Evolutionary conservation across 53 echinoderm and acorn worm species (phyloP).

Genomic region (Holothuria leucospilota): DNA sequence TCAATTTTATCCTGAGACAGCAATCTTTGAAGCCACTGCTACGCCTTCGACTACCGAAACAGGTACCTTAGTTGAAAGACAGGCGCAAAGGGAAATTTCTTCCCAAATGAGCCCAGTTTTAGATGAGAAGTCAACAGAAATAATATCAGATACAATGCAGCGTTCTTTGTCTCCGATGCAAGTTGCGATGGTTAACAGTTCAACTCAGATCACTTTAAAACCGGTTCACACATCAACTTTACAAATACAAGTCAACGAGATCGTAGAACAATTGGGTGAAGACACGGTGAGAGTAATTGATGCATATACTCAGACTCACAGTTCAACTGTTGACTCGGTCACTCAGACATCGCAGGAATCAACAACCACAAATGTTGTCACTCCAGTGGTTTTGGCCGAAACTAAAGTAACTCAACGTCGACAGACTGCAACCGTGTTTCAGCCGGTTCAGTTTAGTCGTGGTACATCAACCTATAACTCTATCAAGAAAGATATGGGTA

Average conservation of each 20-base stretch:
- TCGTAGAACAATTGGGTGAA: background rate
- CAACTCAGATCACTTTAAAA: constrained; percentile 23
- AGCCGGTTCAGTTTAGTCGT: constrained; percentile 9
- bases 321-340: background rate
- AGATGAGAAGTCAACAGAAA: background rate
- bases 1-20: constrained; percentile 11
- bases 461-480: constrained; percentile 25
- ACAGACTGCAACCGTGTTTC: background rate
- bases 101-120: constrained; percentile 1
- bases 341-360: background rate
- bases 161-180: constrained; percentile 26
- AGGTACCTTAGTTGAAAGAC: constrained; percentile 1
- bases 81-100: background rate
- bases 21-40: background rate
- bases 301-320: constrained; percentile 24
- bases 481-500: constrained; percentile 24
- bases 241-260: constrained; percentile 45
- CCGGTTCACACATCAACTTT: constrained; percentile 18
- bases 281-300: background rate
- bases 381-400: background rate
- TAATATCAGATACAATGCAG: background rate
- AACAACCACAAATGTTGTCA: background rate
- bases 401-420: background rate
- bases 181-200: background rate
- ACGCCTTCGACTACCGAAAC: background rate